These are phyloP conservation scores for Diphyllodes magnificus DNA, from an alignment of 2,113 vertebrate species.

Conservation along the genomic window DNA sequence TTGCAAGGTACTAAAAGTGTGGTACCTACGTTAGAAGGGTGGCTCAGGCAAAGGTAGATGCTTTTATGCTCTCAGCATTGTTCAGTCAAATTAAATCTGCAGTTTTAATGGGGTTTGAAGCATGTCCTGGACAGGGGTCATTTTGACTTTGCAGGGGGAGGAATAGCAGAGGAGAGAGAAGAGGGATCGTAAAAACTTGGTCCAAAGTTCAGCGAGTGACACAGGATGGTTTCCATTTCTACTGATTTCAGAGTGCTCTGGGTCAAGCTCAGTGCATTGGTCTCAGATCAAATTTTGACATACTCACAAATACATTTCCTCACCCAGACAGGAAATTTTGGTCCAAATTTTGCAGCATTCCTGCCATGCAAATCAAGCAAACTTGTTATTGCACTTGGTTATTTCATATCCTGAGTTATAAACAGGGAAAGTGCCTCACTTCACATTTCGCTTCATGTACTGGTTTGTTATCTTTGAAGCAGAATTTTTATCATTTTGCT, in stretches of 20 bases:
- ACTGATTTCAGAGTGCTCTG: neutral
- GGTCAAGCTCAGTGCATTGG: neutral
- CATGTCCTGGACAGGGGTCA: neutral
- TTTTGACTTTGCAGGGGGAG: neutral
- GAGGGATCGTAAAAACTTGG: neutral
- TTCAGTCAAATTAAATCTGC: neutral
- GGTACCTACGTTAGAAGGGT: neutral
- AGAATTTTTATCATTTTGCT: neutral
- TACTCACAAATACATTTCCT: neutral
- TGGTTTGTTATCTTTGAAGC: neutral
- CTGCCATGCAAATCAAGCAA: neutral
- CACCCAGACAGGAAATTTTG: neutral
- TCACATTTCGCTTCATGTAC: neutral
- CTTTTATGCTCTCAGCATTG: neutral
- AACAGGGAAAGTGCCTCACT: neutral
- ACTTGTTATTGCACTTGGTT: neutral
- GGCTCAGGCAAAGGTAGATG: neutral
- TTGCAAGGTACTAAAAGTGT: neutral
- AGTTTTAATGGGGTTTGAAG: neutral
- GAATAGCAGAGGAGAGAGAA: neutral
- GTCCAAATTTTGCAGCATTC: neutral
- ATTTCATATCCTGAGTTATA: conserved; percentile 7
- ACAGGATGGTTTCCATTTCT: neutral
- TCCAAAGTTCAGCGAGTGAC: neutral
- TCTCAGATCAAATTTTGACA: neutral